Percentiles rank a stretch among this genome's conserved stretches.
Evolutionary conservation across 2,888 invertebrate species (phyloP).

Genomic region (Onthophagus sagittarius): DNA sequence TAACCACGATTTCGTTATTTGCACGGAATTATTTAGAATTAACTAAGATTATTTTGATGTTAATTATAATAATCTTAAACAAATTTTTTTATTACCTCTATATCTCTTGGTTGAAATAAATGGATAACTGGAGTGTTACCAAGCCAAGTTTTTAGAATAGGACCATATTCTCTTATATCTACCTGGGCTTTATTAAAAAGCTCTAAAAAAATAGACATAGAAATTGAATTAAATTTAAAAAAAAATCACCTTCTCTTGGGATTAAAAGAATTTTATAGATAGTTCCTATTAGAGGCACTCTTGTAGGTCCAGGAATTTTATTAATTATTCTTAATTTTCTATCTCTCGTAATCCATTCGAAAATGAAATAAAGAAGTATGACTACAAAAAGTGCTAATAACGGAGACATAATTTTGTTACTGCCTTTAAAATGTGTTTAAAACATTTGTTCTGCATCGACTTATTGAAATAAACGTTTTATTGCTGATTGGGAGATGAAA

Average conservation of each 20-base stretch:
- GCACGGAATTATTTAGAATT: slow-evolving; percentile 19
- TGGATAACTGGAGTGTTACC: not conserved
- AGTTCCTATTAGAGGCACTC: slow-evolving; percentile 19
- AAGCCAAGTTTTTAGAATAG: slow-evolving; percentile 1
- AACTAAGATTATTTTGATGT: slow-evolving; percentile 4
- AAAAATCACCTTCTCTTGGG: slow-evolving; percentile 1
- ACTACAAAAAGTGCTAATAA: too few species aligned
- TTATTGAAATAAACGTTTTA: not conserved
- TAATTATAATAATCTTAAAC: not conserved
- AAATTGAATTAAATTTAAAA: not conserved
- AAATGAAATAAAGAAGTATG: not conserved
- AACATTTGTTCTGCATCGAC: not conserved
- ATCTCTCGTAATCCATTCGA: not conserved
- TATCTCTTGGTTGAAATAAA: not conserved
- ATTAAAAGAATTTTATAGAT: slow-evolving; percentile 15
- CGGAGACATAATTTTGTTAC: not conserved
- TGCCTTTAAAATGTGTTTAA: too few species aligned
- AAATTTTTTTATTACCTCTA: not conserved
- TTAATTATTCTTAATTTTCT: slow-evolving; percentile 13
- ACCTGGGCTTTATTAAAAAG: not conserved
- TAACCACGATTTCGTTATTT: slow-evolving; percentile 15
- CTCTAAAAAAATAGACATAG: not conserved
- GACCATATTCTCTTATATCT: not conserved
- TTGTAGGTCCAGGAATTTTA: slow-evolving; percentile 16
- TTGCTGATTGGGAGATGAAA: not conserved